A percentile compares a stretch with the other conserved stretches of the same genome.
Evolutionary conservation across 2,797 vertebrate genomes (phyloP).

Genomic region (Lemur catta): DNA sequence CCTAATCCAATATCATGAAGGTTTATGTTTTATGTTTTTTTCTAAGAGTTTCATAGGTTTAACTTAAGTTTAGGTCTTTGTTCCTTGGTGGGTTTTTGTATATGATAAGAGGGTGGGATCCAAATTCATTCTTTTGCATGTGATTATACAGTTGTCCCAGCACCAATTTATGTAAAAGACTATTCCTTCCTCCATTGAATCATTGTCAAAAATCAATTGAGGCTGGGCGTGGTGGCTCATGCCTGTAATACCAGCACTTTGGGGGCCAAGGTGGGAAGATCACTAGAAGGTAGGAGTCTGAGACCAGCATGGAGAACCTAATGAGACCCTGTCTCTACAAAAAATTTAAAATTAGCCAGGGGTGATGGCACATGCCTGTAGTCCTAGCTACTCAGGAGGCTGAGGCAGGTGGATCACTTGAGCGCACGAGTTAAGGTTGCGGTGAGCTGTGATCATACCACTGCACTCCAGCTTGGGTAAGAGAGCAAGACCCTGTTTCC

Average conservation of each 20-base stretch:
- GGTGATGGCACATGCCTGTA: neutral
- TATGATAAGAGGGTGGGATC: neutral
- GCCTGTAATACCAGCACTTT: neutral
- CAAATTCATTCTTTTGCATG: neutral
- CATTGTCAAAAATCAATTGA: neutral
- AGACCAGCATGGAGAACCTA: neutral
- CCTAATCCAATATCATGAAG: neutral
- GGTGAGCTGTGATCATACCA: neutral
- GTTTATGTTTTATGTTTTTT: neutral
- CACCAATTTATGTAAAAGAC: neutral
- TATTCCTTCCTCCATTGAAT: neutral
- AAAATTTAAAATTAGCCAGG: neutral
- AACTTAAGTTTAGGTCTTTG: neutral
- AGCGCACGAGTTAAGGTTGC: neutral
- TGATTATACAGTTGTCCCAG: neutral
- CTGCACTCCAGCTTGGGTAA: neutral
- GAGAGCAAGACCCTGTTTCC: neutral
- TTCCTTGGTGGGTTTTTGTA: neutral
- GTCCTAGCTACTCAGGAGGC: neutral
- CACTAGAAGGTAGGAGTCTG: neutral
- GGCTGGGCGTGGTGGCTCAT: neutral
- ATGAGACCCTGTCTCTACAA: neutral
- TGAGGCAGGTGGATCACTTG: neutral
- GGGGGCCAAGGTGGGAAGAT: neutral
- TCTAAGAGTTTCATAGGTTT: constrained; percentile 10